phyloP scores from a whole-genome alignment of 2,888 invertebrate genomes.

The Byasa hedistus region DNA sequence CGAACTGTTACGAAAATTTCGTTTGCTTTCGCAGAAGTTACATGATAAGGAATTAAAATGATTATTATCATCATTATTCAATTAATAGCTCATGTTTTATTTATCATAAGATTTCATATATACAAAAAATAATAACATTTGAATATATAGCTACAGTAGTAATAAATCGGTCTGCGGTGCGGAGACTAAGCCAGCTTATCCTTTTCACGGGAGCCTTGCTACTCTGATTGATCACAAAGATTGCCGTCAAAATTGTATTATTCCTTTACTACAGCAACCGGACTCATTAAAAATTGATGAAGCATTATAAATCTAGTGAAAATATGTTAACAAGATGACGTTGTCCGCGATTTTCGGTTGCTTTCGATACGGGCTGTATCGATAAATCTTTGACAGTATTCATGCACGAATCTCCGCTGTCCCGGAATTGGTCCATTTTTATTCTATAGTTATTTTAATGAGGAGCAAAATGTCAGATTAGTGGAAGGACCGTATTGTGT shows the following conservation, averaged over 20 bases:
- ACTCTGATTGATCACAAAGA: background rate
- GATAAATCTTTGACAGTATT: constrained; percentile 30
- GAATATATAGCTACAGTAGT: no score
- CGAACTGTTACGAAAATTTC: no score
- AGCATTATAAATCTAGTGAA: constrained; percentile 54
- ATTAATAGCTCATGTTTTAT: no score
- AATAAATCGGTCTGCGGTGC: no score
- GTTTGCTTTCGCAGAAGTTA: no score
- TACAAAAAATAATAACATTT: no score
- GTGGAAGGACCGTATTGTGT: constrained; percentile 2
- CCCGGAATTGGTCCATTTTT: constrained; percentile 21
- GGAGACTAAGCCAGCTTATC: no score
- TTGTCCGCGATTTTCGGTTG: constrained; percentile 41
- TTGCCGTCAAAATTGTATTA: constrained; percentile 14
- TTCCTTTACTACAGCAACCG: constrained; percentile 36
- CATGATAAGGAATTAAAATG: no score
- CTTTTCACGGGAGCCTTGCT: no score
- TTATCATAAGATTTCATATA: no score
- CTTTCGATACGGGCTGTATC: constrained; percentile 28
- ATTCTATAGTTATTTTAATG: constrained; percentile 29
- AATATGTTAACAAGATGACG: constrained; percentile 62
- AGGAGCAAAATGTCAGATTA: constrained; percentile 17
- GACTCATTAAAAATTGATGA: constrained; percentile 57
- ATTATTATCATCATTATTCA: no score
- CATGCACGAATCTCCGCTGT: constrained; percentile 14